These are phyloP conservation scores for Ricordea florida DNA, from an alignment of 92 coral and sea anemone genomes.

Conservation along the genomic window DNA sequence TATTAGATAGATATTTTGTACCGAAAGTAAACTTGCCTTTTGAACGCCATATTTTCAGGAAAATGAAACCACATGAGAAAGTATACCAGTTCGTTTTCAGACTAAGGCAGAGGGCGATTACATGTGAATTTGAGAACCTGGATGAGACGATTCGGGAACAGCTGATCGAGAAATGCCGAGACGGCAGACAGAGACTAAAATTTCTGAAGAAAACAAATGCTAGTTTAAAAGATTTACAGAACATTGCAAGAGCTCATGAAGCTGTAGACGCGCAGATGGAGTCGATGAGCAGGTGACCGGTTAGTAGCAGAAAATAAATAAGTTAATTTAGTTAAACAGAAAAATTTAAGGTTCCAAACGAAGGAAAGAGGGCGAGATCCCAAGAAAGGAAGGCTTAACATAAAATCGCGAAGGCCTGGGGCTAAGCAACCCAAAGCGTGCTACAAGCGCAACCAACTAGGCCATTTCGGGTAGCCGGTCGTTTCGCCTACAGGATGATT, in stretches of 20 bases:
- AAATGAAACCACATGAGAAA: no score
- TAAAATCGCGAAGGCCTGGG: no score
- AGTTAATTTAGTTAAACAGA: no score
- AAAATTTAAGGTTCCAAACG: no score
- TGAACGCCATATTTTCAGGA: background rate
- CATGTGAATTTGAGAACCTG: constrained; percentile 35
- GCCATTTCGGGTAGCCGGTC: no score
- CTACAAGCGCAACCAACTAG: no score
- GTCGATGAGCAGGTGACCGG: no score
- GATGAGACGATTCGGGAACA: constrained; percentile 55
- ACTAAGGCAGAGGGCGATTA: constrained; percentile 34
- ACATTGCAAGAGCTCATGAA: constrained; percentile 41
- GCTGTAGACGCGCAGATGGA: constrained; percentile 36
- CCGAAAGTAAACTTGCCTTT: background rate
- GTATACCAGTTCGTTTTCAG: constrained; percentile 54
- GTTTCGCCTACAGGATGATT: no score
- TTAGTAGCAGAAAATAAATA: no score
- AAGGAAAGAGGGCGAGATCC: no score
- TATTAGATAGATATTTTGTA: background rate
- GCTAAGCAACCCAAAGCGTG: no score
- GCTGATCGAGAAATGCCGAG: constrained; percentile 31
- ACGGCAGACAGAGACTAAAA: constrained; percentile 12
- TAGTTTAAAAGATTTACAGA: constrained; percentile 24
- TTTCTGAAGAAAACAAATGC: constrained; percentile 36
- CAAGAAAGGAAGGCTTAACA: no score